phyloP scores from a whole-genome alignment of 2,888 invertebrate genomes.

The Mythimna ferrago region DNA sequence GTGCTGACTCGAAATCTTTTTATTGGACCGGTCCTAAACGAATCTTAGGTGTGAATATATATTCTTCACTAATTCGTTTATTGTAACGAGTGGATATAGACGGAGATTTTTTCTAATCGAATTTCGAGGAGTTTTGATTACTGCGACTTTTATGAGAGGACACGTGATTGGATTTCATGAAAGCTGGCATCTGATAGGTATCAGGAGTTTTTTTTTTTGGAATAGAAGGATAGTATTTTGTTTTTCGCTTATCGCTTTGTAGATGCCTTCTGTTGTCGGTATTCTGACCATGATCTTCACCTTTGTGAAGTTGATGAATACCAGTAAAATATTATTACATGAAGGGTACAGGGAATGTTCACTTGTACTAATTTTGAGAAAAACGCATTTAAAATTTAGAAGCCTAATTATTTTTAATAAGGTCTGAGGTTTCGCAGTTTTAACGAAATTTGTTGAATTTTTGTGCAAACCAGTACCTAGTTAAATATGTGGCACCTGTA shows the following conservation, averaged over 20 bases:
- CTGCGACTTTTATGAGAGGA: constrained; percentile 12
- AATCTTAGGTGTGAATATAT: constrained; percentile 38
- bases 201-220: background rate
- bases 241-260: background rate
- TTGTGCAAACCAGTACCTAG: no score
- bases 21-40: constrained; percentile 48
- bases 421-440: no score
- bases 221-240: background rate
- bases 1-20: constrained; percentile 51
- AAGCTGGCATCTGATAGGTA: background rate
- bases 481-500: no score
- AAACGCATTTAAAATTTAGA: no score
- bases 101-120: constrained; percentile 25
- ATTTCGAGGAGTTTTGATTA: constrained; percentile 15
- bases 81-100: constrained; percentile 33
- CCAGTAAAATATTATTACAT: no score
- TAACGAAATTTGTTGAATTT: no score
- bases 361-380: no score
- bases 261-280: background rate
- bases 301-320: background rate
- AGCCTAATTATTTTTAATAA: no score
- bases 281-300: background rate
- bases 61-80: constrained; percentile 46
- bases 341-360: no score
- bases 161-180: constrained; percentile 10